Base-by-base conservation (phyloP, 1,140 invertebrate genomes). In the Trypoxylus dichotomus region DNA sequence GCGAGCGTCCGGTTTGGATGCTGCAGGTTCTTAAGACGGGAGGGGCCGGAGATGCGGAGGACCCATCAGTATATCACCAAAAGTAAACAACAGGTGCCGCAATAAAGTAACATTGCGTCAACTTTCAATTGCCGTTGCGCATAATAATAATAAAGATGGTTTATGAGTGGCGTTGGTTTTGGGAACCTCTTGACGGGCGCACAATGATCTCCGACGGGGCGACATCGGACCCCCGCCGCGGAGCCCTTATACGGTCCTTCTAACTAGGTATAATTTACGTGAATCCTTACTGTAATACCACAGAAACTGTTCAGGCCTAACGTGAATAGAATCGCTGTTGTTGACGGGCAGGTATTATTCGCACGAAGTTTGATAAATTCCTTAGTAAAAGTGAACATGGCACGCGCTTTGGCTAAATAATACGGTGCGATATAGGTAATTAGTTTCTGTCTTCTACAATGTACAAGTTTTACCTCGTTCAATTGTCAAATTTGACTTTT, bases 71-170 rank as follows among this genome's bases (percentile, higher is more conserved):
- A 74, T 74, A 74, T 74, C 72, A 74, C 72, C 29, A 15, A 74
- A 74, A 74, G 72, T 75, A 47, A 47, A 75, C 74, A 75, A 75
- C 74, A 75, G 43, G 74, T 75, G 72, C 58, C 60, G 60, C 43
- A 72, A 42, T 78, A 77, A 78, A 78, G 75, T 77, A 80, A 77
- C 76, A 78, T 78, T 78, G 79, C 79, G 79, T 78, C 79, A 80
- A 80, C 43, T 78, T 80, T 79, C 79, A 80, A 80, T 80, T 80
- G 79, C 78, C 76, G 77, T 73, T 37, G 74, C 77, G 78, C 76
- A 81, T 79, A 81, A 81, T 81, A 79, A 79, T 81, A 81, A 81
- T 81, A 80, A 81, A 81, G 81, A 81, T 81, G 77, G 81, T 81
- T 81, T 81, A 81, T 78, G 79, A 80, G 78, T 77, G 79, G 78